A percentile compares a stretch with the other conserved stretches of the same genome.
Evolutionary conservation across 2,113 vertebrate species (phyloP).

Genomic region (Dermatemys mawii): DNA sequence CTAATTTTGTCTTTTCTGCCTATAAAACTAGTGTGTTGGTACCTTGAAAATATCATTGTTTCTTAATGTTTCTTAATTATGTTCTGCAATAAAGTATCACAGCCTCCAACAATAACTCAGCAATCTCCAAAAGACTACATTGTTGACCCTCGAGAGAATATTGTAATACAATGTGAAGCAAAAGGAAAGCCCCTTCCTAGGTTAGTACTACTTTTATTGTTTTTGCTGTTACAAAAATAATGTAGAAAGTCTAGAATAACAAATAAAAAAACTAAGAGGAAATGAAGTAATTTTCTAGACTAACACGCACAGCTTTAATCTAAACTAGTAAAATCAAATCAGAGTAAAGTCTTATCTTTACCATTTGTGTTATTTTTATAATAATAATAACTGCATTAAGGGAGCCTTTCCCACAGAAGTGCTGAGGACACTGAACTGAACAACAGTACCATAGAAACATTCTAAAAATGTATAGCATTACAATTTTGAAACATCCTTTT

Average conservation of each 20-base stretch:
- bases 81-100: constrained; percentile 85
- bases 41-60: constrained; percentile 48
- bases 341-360: background rate
- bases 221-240: background rate
- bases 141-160: constrained; percentile 95
- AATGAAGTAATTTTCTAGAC: background rate
- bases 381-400: background rate
- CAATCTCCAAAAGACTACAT: constrained; percentile 99
- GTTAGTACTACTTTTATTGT: constrained; percentile 74
- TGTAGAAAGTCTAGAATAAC: background rate
- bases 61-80: constrained; percentile 60
- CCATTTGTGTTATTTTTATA: background rate
- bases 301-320: background rate
- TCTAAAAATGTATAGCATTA: background rate
- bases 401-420: background rate
- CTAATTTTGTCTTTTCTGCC: constrained; percentile 34
- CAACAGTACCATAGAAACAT: background rate
- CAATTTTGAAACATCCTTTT: background rate
- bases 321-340: background rate
- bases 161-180: constrained; percentile 94
- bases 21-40: constrained; percentile 8
- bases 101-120: constrained; percentile 94
- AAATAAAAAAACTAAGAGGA: background rate
- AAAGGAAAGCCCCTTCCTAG: constrained; percentile 96
- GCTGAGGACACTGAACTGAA: background rate